phyloP scores from a whole-genome alignment of 2,113 vertebrate species.

The Falco punctatus region DNA sequence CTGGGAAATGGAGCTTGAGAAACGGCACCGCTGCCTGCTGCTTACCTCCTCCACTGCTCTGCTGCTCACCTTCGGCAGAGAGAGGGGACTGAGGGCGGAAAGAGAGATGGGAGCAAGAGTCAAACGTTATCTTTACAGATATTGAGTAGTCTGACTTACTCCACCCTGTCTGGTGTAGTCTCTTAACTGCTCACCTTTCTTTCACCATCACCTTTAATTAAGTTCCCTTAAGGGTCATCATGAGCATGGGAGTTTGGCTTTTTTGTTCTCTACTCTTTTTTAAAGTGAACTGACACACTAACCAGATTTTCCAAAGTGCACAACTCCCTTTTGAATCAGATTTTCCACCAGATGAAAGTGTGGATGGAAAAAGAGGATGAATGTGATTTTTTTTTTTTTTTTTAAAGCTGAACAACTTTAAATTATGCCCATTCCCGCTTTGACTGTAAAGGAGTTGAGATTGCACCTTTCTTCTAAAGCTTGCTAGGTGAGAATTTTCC shows the following conservation, averaged over 20 bases:
- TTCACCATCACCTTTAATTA: slow-evolving; percentile 23
- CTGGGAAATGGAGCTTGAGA: background rate
- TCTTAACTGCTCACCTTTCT: slow-evolving; percentile 12
- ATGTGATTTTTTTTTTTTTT: background rate
- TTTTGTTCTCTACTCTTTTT: slow-evolving; percentile 29
- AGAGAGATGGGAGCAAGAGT: background rate
- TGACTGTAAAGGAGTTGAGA: background rate
- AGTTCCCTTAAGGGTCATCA: slow-evolving; percentile 45
- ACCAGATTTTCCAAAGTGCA: background rate
- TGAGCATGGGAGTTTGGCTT: background rate
- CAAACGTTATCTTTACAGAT: background rate
- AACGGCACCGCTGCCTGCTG: background rate
- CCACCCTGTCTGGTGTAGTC: background rate
- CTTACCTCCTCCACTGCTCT: background rate
- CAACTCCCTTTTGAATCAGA: slow-evolving; percentile 44
- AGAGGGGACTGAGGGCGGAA: background rate
- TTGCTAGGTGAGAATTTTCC: slow-evolving; percentile 2
- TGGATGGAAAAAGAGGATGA: background rate
- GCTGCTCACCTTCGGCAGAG: background rate
- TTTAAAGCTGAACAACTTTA: background rate
- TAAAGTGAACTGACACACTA: background rate
- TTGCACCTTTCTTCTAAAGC: background rate
- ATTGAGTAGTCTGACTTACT: background rate
- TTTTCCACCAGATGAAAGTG: slow-evolving; percentile 58
- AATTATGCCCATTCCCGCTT: background rate